Base-by-base conservation (phyloP, 2,113 vertebrate species). In the Eonycteris spelaea region DNA sequence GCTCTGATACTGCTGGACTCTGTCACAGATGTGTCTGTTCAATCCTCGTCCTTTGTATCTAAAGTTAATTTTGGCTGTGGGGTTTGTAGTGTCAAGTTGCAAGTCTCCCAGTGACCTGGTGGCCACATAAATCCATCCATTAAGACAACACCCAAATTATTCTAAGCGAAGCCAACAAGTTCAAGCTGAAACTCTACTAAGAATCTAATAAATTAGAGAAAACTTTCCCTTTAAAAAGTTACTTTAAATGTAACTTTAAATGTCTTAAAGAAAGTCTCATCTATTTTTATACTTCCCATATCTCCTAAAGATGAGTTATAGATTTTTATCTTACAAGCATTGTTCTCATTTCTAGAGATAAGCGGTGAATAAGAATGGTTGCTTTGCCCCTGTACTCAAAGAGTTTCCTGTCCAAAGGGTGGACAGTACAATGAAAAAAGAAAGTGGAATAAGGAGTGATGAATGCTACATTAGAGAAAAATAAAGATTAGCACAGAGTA, bases 51-150 rank as follows among this genome's bases (percentile, higher is more conserved):
- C 35, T 71, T 61, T 68, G 30, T 63, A 45, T 35, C 30, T 80
- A 75, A 38, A 97, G n/a, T 84, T 94, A 74, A 89, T 94, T 94
- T 95, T 53, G 7, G 51, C 48, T 94, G 11, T 85, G 67, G 40
- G 43, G 21, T 89, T 78, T 89, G 2, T 9, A 61, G 24, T 22
- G 59, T 67, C 53, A 94, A 90, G 45, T 13, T 85, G 15, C 10
- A 68, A n/a, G n/a, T 77, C 30, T 82, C 7, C 40, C 28, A 73
- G 45, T 43, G 38, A 86, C 51, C n/a, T 11, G 75, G 15, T 59
- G 38, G 24, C 21, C 19, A 51, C 15, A 55, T 2, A 70, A 38
- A 63, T 10, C 2, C n/a, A 71, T 71, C 21, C 63, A 73, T 83
- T 87, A 68, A 86, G 18, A 85, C 7, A 8, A 43, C 1, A 80